Base-by-base conservation (phyloP, 2,113 vertebrate species). In the Percopsis transmontana region DNA sequence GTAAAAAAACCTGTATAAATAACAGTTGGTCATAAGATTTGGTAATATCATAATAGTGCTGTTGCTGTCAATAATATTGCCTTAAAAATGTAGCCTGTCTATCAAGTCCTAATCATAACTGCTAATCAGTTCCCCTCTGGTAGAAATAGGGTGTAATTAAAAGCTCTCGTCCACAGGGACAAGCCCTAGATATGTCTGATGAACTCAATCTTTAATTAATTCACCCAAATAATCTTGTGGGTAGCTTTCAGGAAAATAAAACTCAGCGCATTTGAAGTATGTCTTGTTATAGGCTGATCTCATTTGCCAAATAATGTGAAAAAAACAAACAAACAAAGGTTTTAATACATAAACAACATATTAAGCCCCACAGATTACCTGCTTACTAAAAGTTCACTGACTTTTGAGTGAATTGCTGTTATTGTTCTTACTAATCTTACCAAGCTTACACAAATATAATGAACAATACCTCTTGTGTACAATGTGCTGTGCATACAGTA, bases 141-240 rank as follows among this genome's bases (percentile, higher is more conserved):
- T 62, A 58, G 50, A 85, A 79, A 41, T 69, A 67, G 79, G 77
- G 79, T 83, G 86, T 83, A 85, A 88, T 87, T 86, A 85, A 86
- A 86, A 84, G 5, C 63, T 24, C 1, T 0, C 1, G 27, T 72
- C 85, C 78, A 71, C 9, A 54, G 88, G 72, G 88, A 85, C 53
- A 20, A 84, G 84, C 23, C 85, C 85, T 50, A 89, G 74, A 87
- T 87, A 69, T 71, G 58, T 82, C 65, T 72, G 66, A 83, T 66
- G 66, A 42, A 78, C 77, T 85, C 84, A 82, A 76, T 87, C 87
- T 62, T 59, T 66, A 62, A 76, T 65, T 62, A 44, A 38, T 19
- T 59, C 57, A 81, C 75, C 64, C 75, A 83, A 75, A 88, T 80
- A 9, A 53, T 53, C 51, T 23, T 20, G 23, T 21, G 51, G 20